Conservation (phyloP, 1,140 invertebrate genomes). For the Leptinotarsa lineolata region DNA sequence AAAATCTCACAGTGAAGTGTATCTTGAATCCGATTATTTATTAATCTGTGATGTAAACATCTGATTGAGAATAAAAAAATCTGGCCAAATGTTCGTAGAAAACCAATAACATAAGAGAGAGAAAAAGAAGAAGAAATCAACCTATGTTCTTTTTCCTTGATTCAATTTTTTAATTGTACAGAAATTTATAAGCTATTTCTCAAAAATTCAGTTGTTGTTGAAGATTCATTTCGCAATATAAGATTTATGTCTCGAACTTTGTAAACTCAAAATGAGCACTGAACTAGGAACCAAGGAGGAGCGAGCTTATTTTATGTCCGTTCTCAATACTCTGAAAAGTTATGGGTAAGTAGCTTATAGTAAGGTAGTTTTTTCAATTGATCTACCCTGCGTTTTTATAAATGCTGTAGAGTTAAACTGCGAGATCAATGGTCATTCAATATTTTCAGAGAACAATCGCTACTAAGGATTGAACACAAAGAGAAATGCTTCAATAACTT, state of each 20-base stretch:
- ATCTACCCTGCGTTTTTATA: slow-evolving; percentile 28
- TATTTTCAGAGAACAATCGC: slow-evolving; percentile 62
- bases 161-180: too few species aligned
- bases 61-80: too few species aligned
- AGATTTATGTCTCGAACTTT: too few species aligned
- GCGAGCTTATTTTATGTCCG: slow-evolving; percentile 75
- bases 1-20: too few species aligned
- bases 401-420: slow-evolving; percentile 51
- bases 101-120: too few species aligned
- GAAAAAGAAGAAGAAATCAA: too few species aligned
- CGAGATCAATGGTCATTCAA: slow-evolving; percentile 49
- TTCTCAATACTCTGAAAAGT: slow-evolving; percentile 77
- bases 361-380: slow-evolving; percentile 43
- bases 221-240: too few species aligned
- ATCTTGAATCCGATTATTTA: slow-evolving; percentile 10
- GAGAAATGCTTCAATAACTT: slow-evolving; percentile 76
- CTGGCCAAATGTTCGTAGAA: too few species aligned
- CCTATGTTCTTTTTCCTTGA: too few species aligned
- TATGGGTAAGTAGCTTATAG: slow-evolving; percentile 69
- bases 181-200: too few species aligned
- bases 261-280: slow-evolving; percentile 38
- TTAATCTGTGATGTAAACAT: not conserved
- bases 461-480: slow-evolving; percentile 71
- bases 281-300: slow-evolving; percentile 58
- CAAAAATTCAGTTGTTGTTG: too few species aligned